Conservation (phyloP, 2,888 invertebrate species). For the Aradus depressus region DNA sequence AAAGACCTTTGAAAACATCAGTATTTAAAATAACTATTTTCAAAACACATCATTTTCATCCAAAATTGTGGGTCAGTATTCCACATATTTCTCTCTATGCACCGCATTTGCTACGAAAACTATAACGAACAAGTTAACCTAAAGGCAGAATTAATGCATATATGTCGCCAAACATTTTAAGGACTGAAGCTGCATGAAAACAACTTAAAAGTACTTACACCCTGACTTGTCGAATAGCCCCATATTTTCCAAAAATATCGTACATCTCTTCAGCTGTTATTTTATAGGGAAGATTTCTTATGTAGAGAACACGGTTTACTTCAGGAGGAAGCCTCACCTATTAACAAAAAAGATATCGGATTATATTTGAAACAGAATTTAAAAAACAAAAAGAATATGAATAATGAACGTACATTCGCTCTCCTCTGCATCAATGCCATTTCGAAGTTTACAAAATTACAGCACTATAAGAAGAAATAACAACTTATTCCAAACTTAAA, state of each 20-base stretch:
- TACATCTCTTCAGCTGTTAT: slow-evolving; percentile 99
- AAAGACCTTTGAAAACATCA: too few relatives aligned
- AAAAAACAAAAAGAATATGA: not conserved
- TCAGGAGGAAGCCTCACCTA: slow-evolving; percentile 96
- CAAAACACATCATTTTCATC: too few relatives aligned
- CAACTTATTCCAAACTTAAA: not conserved
- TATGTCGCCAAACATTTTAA: too few relatives aligned
- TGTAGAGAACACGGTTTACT: slow-evolving; percentile 92
- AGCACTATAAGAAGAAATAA: not conserved
- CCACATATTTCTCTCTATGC: too few relatives aligned
- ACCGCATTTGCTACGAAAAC: too few relatives aligned
- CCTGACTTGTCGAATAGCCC: slow-evolving; percentile 95
- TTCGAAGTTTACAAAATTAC: slow-evolving; percentile 3
- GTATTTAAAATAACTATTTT: too few relatives aligned
- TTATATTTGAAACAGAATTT: not conserved
- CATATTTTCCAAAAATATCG: slow-evolving; percentile 99
- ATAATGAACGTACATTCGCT: slow-evolving; percentile 51
- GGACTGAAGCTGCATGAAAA: too few relatives aligned
- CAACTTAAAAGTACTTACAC: slow-evolving; percentile 55
- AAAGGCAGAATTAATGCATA: too few relatives aligned
- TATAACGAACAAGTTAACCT: too few relatives aligned
- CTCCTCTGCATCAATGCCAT: slow-evolving; percentile 59
- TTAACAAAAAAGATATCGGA: slow-evolving; percentile 30
- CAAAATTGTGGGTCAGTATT: too few relatives aligned
- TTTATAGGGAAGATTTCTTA: slow-evolving; percentile 96